phyloP scores from a whole-genome alignment of 2,797 vertebrate species.

The Pterois miles region DNA sequence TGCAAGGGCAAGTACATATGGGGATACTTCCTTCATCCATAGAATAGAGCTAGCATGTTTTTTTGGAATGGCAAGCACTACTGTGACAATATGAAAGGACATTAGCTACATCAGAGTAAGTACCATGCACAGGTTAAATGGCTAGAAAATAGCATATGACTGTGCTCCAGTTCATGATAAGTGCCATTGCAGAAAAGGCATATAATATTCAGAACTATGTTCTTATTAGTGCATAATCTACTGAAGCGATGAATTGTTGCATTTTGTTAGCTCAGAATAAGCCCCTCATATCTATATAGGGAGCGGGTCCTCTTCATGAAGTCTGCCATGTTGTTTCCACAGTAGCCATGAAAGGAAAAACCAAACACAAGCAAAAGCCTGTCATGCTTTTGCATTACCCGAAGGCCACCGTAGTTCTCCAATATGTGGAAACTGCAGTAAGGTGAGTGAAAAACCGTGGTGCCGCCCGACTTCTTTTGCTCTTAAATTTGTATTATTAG shows the following conservation, averaged over 20 bases:
- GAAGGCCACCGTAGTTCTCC: no score
- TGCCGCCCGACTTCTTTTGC: no score
- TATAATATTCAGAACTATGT: no score
- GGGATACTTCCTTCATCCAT: conserved; percentile 4
- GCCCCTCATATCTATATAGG: not conserved
- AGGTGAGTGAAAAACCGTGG: no score
- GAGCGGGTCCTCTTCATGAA: no score
- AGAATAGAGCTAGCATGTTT: conserved; percentile 40
- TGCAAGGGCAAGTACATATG: conserved; percentile 50
- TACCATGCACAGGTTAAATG: not conserved
- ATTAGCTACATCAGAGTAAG: conserved; percentile 2
- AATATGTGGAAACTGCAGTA: no score
- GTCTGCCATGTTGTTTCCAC: no score
- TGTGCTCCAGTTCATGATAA: not conserved
- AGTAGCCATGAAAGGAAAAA: no score
- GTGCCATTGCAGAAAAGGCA: not conserved
- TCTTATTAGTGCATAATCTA: no score
- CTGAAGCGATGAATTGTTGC: not conserved
- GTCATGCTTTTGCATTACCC: no score
- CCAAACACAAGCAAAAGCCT: no score
- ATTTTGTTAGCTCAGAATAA: not conserved
- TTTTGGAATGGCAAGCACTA: conserved; percentile 30
- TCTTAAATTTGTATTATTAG: no score
- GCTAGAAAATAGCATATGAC: not conserved
- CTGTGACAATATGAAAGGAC: conserved; percentile 16